Base-by-base conservation (phyloP, 1,140 invertebrate species). In the Zophobas atratus region DNA sequence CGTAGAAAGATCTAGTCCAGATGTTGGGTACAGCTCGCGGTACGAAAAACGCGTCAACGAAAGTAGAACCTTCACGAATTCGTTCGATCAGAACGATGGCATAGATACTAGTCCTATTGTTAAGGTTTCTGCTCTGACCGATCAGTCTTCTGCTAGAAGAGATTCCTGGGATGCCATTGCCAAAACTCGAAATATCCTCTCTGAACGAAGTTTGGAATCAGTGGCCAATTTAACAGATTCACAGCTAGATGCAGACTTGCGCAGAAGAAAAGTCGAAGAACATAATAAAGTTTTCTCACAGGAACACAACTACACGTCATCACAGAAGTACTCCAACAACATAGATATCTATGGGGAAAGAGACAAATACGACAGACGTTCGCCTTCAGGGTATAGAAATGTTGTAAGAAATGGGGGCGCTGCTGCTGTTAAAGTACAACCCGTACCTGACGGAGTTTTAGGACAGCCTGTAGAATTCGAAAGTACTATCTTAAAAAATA, bases 401-500 rank as follows among this genome's bases (percentile, higher is more conserved):
- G 70, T 70, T 0, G 38, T 55, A 0, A 80, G 60, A 51, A 80
- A 70, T n/a, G 81, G 81, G 0, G 91, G 91, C 88, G 93, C 95
- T 60, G 90, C 91, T 84, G 92, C 94, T 80, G 95, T 99, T 81
- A 90, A 93, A 85, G 96, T 99, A 57, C 94, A 92, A 82, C 92
- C 93, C 76, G 95, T 96, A 81, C 93, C 95, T 57, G 94, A 97
- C 87, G 95, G 95, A 76, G 88, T 94, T 20, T 91, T 98, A 34
- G 95, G 96, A 78, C 92, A 95, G 86, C 95, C 95, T 53, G 96
- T 98, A 6, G 95, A 97, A 87, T 99, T 99, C 90, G 96, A 98
- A 90, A 98, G 96, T 98, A 90, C 92, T 92, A 20, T 20, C 20
- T 20, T 20, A 20, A 20, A 20, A 20, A 20, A 20, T 20, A 20